phyloP scores from a whole-genome alignment of 2,113 vertebrate species.

The Saguinus imperator region DNA sequence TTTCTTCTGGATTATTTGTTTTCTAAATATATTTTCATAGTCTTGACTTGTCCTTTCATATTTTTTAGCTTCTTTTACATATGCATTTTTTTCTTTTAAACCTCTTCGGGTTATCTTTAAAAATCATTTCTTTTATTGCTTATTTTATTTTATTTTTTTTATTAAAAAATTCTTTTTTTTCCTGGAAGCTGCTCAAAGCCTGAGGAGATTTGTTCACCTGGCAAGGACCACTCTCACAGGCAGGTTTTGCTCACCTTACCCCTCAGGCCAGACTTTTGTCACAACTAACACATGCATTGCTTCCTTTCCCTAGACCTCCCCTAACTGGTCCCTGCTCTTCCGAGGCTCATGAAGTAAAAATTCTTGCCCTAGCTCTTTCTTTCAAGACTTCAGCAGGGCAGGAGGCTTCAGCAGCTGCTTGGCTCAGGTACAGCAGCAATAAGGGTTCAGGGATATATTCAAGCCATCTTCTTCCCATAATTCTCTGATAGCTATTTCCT shows the following conservation, averaged over 20 bases:
- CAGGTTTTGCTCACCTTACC: background rate
- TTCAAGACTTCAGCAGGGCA: background rate
- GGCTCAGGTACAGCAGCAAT: background rate
- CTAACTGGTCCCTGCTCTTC: background rate
- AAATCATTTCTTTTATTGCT: background rate
- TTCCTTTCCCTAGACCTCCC: background rate
- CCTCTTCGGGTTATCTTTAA: background rate
- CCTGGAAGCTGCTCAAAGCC: background rate
- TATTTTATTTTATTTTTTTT: background rate
- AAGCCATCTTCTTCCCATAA: background rate
- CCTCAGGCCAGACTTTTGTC: background rate
- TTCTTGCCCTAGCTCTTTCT: background rate
- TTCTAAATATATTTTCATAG: background rate
- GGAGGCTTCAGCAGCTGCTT: background rate
- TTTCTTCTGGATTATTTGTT: background rate
- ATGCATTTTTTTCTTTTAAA: background rate
- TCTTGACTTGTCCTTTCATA: background rate
- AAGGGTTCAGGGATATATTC: background rate
- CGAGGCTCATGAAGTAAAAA: background rate
- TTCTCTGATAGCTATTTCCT: background rate
- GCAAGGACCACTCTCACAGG: background rate
- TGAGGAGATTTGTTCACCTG: background rate
- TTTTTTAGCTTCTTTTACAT: background rate
- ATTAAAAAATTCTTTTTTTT: background rate
- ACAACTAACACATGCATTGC: background rate